A percentile compares a stretch with the other conserved stretches of the same genome.
Conservation (phyloP, 2,888 invertebrate species). For the Congeria kusceri region DNA sequence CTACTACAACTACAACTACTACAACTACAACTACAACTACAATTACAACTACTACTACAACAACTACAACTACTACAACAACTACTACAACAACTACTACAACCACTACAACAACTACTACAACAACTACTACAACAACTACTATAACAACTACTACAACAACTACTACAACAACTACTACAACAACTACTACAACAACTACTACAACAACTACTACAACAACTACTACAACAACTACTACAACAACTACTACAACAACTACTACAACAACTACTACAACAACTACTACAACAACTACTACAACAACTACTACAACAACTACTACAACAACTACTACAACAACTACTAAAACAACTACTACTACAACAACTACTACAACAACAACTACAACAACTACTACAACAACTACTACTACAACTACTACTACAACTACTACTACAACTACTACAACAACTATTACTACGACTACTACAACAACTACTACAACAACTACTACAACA, state of each 20-base stretch:
- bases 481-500: constrained; percentile 9
- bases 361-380: background rate
- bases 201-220: background rate
- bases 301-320: background rate
- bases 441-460: no score
- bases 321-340: background rate
- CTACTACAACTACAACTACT: background rate
- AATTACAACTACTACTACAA: no score
- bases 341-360: no score
- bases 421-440: background rate
- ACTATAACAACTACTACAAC: background rate
- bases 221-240: background rate
- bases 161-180: background rate
- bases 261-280: background rate
- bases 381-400: background rate
- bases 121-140: background rate
- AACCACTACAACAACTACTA: no score
- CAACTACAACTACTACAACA: background rate
- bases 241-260: background rate
- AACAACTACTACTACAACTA: background rate
- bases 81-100: background rate
- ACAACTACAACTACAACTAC: no score
- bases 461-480: no score
- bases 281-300: background rate
- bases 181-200: background rate